Evolutionary conservation across 1,140 invertebrate species (phyloP), one percentile per base, ranked within the genome.

Genomic region (Alviniconcha marisindica): DNA sequence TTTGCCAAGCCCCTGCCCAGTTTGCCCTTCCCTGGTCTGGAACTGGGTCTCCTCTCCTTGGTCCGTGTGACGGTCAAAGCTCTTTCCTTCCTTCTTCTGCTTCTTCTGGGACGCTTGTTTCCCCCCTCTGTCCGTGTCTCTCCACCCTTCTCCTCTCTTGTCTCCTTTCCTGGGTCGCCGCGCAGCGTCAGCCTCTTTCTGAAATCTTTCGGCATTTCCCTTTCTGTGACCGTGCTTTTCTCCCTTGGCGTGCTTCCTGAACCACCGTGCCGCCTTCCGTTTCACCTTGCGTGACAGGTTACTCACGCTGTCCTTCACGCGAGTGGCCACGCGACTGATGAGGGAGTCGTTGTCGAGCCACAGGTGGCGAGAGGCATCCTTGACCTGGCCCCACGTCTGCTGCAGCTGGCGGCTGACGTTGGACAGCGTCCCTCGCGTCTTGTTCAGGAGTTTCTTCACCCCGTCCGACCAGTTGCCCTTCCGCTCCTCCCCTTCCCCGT

Each of bases 341-440:
- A 31, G 42, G 0, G 73, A 76, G 1, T 76, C 24, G 21, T 71
- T 21, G 40, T 33, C 44, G 10, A 42, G 40, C 73, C 73, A 76
- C 0, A 76, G 73, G 12, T 51, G 73, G 7, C 28, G 40, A 14
- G 73, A 76, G 2, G 24, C 24, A 18, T 76, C 73, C 73, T 76
- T 76, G 42, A 76, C 44, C 73, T 76, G 33, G n/a, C 40, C 3
- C 73, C 73, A 76, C 31, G 42, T 76, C 42, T 76, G 40, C 44
- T 76, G 73, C 44, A 76, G 36, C 42, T 40, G 73, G 2, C 12
- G 5, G 4, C 73, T 40, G 40, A 76, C 42, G 18, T 40, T 40
- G 10, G 73, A 31, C 21, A 76, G 5, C 14, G 44, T 38, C 28
- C 18, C 40, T 5, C 42, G 42, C 7, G 73, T 76, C 44, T 76